A percentile compares a stretch with the other conserved stretches of the same genome.
Conservation (phyloP, 2,113 vertebrate genomes). For the Myrmecobius fasciatus region DNA sequence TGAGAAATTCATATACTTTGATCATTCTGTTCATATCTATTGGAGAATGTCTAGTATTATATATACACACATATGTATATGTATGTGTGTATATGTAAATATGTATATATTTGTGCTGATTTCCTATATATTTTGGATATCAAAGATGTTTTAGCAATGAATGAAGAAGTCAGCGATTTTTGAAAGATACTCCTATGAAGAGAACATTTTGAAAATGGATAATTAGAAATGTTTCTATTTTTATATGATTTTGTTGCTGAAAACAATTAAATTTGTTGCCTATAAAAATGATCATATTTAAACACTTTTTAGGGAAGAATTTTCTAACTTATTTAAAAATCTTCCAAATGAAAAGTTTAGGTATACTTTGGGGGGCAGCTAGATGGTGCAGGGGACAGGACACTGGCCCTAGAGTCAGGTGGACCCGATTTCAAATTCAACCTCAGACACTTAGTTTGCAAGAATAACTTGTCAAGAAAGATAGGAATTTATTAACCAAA, state of each 20-base stretch:
- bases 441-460: not conserved
- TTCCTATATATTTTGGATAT: not conserved
- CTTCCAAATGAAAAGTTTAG: not conserved
- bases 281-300: not conserved
- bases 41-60: not conserved
- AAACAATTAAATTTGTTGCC: not conserved
- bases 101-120: not conserved
- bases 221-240: not conserved
- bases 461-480: not conserved
- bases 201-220: not conserved
- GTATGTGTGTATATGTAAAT: too few species aligned
- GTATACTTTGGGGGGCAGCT: not conserved
- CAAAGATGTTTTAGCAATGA: not conserved
- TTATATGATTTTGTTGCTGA: not conserved
- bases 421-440: too few species aligned
- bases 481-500: not conserved
- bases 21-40: not conserved
- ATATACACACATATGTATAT: too few species aligned
- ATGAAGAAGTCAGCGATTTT: not conserved
- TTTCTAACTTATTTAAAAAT: not conserved
- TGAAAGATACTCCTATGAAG: not conserved
- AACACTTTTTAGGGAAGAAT: not conserved
- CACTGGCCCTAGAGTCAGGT: too few species aligned
- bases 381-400: too few species aligned
- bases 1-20: not conserved